Conservation (phyloP, 2,888 invertebrate genomes). For the Flabesymbios commensalis region DNA sequence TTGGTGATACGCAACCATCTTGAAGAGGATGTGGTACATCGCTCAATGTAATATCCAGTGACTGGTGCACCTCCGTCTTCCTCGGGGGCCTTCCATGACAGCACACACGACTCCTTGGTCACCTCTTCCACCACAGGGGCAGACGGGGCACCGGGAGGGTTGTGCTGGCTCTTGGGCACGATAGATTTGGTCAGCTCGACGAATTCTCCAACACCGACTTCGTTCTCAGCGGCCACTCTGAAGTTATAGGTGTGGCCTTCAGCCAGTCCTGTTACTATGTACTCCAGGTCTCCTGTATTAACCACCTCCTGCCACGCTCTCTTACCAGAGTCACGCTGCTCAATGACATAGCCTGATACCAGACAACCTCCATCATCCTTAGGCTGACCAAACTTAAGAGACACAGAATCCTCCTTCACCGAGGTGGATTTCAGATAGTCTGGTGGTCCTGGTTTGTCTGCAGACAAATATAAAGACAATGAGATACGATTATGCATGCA, state of each 20-base stretch:
- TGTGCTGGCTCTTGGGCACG: slow-evolving; percentile 35
- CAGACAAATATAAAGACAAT: background rate
- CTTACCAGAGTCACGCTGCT: slow-evolving; percentile 26
- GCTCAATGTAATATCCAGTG: slow-evolving; percentile 40
- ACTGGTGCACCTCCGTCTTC: slow-evolving; percentile 43
- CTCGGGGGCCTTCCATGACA: slow-evolving; percentile 39
- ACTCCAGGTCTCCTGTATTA: slow-evolving; percentile 8
- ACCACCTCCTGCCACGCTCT: slow-evolving; percentile 2
- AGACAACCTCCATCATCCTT: slow-evolving; percentile 33
- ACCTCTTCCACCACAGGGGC: slow-evolving; percentile 34
- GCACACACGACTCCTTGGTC: slow-evolving; percentile 35
- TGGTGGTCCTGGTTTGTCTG: slow-evolving; percentile 41
- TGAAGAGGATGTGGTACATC: slow-evolving; percentile 18
- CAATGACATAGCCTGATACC: slow-evolving; percentile 39
- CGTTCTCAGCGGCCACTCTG: slow-evolving; percentile 32
- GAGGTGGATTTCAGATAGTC: slow-evolving; percentile 30
- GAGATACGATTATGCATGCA: background rate
- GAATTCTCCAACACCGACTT: slow-evolving; percentile 76
- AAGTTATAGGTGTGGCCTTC: slow-evolving; percentile 23
- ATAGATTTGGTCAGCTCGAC: slow-evolving; percentile 50
- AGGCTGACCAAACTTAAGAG: slow-evolving; percentile 68
- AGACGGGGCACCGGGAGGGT: slow-evolving; percentile 35
- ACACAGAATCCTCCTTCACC: slow-evolving; percentile 24
- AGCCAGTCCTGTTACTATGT: slow-evolving; percentile 4
- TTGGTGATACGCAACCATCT: slow-evolving; percentile 46